These are phyloP conservation scores for Byasa hedistus DNA, from an alignment of 2,888 invertebrate genomes.

Conservation along the genomic window DNA sequence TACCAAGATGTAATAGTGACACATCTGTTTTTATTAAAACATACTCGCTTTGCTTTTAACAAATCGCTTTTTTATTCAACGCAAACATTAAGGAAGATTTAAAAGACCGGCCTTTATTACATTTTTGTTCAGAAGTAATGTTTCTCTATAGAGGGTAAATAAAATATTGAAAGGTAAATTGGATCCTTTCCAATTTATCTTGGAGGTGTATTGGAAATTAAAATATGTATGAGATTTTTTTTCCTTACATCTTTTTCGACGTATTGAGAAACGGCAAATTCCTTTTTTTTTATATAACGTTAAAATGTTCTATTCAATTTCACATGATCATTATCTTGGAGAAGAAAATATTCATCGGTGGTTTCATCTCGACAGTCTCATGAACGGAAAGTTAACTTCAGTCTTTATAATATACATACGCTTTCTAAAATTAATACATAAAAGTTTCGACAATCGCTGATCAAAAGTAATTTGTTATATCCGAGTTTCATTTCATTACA, in stretches of 20 bases:
- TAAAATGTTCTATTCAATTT: too few species aligned
- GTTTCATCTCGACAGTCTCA: too few species aligned
- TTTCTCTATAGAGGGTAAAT: conserved; percentile 3
- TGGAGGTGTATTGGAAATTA: conserved; percentile 5
- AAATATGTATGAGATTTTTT: conserved; percentile 19
- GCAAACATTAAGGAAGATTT: not conserved
- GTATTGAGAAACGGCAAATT: not conserved
- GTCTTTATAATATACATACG: too few species aligned
- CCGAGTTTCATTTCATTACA: too few species aligned
- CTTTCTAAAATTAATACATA: too few species aligned
- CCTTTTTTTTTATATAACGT: too few species aligned
- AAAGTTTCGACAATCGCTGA: too few species aligned
- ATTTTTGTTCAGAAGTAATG: not conserved
- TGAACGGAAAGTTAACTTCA: too few species aligned
- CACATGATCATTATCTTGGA: too few species aligned
- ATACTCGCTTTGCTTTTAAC: not conserved
- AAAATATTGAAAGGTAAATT: conserved; percentile 17
- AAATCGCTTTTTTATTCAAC: not conserved
- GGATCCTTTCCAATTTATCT: conserved; percentile 21
- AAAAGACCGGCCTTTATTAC: not conserved
- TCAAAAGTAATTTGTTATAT: too few species aligned
- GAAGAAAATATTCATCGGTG: too few species aligned
- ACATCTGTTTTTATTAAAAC: not conserved
- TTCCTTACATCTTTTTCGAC: not conserved
- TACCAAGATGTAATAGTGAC: too few species aligned